Conservation (phyloP, 1,140 invertebrate species). For the Aphelinus atriplicis region DNA sequence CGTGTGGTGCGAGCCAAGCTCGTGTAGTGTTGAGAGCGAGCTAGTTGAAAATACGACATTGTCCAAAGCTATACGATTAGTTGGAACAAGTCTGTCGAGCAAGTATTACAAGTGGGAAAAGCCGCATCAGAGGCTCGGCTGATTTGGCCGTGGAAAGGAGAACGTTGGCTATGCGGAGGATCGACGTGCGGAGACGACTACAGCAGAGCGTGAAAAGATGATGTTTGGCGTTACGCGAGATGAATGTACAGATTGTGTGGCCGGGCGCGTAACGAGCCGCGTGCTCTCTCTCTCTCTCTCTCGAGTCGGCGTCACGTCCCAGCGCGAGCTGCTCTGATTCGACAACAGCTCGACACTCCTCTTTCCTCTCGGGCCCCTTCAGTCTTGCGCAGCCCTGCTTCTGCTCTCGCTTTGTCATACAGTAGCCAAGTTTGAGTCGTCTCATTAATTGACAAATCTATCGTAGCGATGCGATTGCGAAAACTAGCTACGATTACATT, state of each 20-base stretch:
- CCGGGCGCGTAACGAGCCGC: constrained; percentile 51
- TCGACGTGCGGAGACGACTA: neutral
- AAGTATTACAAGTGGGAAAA: too few species aligned
- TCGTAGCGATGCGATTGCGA: neutral
- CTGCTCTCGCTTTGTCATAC: neutral
- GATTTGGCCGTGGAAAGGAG: too few species aligned
- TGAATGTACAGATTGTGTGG: constrained; percentile 52
- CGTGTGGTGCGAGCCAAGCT: too few species aligned
- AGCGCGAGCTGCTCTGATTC: too few species aligned
- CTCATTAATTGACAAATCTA: neutral
- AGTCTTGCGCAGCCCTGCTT: neutral
- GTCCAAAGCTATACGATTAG: too few species aligned
- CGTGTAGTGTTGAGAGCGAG: too few species aligned
- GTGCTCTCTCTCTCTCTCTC: constrained; percentile 34
- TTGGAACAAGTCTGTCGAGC: too few species aligned
- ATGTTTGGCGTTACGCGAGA: constrained; percentile 45
- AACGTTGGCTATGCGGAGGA: neutral
- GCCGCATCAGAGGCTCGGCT: too few species aligned
- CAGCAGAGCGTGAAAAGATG: constrained; percentile 36
- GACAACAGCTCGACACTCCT: constrained; percentile 23
- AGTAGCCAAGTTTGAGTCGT: neutral
- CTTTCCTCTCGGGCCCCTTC: neutral
- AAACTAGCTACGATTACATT: neutral
- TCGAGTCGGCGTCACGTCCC: neutral
- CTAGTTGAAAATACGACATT: too few species aligned